Base-by-base conservation (phyloP, 2,797 vertebrate species). In the Denticeps clupeoides region DNA sequence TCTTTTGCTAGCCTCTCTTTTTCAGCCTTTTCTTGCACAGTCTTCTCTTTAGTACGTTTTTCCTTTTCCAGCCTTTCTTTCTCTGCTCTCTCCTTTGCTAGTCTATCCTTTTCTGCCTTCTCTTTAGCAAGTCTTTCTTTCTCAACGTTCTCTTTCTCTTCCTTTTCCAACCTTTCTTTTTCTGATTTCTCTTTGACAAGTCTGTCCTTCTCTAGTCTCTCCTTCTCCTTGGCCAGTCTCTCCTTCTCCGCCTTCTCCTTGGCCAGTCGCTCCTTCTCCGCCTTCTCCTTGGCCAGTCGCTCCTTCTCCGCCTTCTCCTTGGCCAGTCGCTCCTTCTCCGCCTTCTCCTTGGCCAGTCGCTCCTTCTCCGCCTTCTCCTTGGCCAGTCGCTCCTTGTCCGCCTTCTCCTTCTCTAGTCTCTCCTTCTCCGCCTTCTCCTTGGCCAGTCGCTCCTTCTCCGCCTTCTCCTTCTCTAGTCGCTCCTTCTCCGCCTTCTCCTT, bases 361-460 rank as follows among this genome's bases (percentile, higher is more conserved):
- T 67, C 58, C 4, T 4, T 46, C n/a, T 58, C 55, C 0, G n/a
- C 0, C 1, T 10, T 2, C 22, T 55, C 59, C 16, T 44, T 25
- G 18, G 15, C 51, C 1, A 9, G 5, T 1, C 10, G 43, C 10
- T 48, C 41, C 3, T 11, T 55, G 2, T 21, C 24, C 1, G 15
- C 3, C 3, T 5, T 2, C 3, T 65, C 56, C 1, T 8, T 41
- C 3, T 35, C 47, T 1, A 16, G 0, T 6, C 41, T 50, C 7
- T 59, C 32, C 1, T 46, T 60, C 3, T 58, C 59, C 0, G 4
- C 9, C 1, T 3, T 46, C 3, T 66, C 65, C 7, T 16, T 58
- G 1, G 15, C 40, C 0, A 50, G 3, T 1, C 41, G 29, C 11
- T 60, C 57, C 2, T 21, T 26, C 0, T 28, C 29, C 0, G 11